Percentiles rank a stretch among this genome's conserved stretches.
phyloP scores from a whole-genome alignment of 2,113 vertebrate genomes.

The Himantopus leucocephalus region DNA sequence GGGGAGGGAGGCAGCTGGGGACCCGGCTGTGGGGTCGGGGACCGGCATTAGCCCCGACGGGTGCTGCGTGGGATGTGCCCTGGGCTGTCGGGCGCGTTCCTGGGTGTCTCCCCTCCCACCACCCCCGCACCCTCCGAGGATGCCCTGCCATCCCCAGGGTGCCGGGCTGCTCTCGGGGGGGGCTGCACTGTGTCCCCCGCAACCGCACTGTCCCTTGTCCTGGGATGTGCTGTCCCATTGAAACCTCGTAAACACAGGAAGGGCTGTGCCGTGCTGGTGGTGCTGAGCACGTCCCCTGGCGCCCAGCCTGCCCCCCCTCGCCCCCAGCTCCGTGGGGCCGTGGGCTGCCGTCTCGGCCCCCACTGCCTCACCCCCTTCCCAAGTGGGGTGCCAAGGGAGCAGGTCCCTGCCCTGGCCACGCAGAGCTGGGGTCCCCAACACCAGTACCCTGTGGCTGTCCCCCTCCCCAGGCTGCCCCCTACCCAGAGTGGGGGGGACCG shows the following conservation, averaged over 20 bases:
- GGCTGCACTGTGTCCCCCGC: neutral
- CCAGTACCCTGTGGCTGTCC: accelerated
- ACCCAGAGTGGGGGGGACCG: neutral
- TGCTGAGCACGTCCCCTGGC: neutral
- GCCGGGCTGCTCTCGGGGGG: neutral
- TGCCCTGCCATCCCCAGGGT: neutral
- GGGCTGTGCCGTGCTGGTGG: neutral
- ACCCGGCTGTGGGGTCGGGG: neutral
- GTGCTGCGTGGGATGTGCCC: neutral
- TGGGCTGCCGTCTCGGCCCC: neutral
- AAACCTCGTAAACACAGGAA: constrained; percentile 41
- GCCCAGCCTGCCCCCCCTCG: neutral
- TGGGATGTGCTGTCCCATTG: neutral
- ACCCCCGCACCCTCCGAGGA: accelerated
- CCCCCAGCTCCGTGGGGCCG: accelerated
- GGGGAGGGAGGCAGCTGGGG: neutral
- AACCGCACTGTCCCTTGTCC: accelerated
- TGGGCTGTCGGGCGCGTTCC: accelerated
- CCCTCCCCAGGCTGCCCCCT: neutral
- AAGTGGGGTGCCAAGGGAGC: neutral
- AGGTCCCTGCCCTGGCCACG: accelerated
- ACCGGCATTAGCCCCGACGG: accelerated
- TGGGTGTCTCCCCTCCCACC: neutral
- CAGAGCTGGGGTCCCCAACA: accelerated
- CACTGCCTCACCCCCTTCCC: neutral